Conservation (phyloP, 2,113 vertebrate genomes). For the Lepus europaeus region DNA sequence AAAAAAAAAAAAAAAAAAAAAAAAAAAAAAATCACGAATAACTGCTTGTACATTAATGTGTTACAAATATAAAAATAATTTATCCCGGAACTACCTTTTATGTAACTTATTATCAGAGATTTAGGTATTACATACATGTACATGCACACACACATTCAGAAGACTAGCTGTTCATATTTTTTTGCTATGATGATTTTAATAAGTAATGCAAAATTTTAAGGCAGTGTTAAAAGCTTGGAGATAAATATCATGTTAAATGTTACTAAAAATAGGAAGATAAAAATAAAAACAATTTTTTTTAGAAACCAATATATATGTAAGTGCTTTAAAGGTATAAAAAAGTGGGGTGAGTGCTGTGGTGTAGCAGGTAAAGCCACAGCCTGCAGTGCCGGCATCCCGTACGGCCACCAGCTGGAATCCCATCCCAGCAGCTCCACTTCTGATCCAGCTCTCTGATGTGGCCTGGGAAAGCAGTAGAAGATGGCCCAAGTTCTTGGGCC, state of each 20-base stretch:
- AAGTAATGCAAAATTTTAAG: not conserved
- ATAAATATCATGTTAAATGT: not conserved
- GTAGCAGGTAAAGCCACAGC: too few relatives aligned
- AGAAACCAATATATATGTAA: not conserved
- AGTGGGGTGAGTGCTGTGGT: too few relatives aligned
- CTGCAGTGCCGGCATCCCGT: too few relatives aligned
- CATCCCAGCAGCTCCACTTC: too few relatives aligned
- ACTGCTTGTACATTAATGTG: not conserved
- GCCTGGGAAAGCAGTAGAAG: too few relatives aligned
- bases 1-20: too few relatives aligned
- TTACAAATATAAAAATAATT: not conserved
- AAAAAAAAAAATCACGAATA: conserved; percentile 20
- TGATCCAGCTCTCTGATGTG: too few relatives aligned
- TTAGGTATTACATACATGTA: not conserved
- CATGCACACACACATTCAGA: not conserved
- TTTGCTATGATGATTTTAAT: not conserved
- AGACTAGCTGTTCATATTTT: not conserved
- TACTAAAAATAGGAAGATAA: not conserved
- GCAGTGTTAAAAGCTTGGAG: not conserved
- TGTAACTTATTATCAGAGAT: not conserved
- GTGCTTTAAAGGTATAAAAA: not conserved
- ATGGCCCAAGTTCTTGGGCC: too few relatives aligned
- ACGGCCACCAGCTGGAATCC: too few relatives aligned
- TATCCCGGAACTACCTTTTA: not conserved
- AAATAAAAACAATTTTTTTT: not conserved